A percentile compares a stretch with the other conserved stretches of the same genome.
These are phyloP conservation scores for Hipposideros armiger DNA, from an alignment of 2,113 vertebrate genomes.

Conservation along the genomic window DNA sequence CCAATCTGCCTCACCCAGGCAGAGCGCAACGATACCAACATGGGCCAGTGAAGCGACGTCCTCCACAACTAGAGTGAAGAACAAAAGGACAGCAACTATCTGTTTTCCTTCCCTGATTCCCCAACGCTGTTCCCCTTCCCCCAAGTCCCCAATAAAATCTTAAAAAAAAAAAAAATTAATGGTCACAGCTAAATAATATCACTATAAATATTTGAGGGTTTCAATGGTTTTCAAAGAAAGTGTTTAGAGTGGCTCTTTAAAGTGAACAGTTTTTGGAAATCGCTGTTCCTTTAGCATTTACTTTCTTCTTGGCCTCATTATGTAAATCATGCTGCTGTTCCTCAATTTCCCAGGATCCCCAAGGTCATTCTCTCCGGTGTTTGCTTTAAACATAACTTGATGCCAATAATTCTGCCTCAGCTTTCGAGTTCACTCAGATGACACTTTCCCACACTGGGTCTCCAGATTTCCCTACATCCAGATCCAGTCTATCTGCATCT, in stretches of 20 bases:
- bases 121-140: too few species aligned
- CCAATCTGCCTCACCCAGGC: too few species aligned
- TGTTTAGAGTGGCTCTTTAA: background rate
- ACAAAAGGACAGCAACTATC: too few species aligned
- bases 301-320: constrained; percentile 53
- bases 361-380: constrained; percentile 64
- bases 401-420: constrained; percentile 65
- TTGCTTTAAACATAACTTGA: constrained; percentile 59
- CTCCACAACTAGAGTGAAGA: too few species aligned
- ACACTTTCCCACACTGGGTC: constrained; percentile 69
- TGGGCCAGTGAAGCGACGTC: too few species aligned
- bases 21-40: too few species aligned
- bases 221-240: constrained; percentile 36
- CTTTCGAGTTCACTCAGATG: constrained; percentile 31
- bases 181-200: constrained; percentile 25
- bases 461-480: constrained; percentile 64
- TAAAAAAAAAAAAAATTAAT: background rate
- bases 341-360: constrained; percentile 66
- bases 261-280: constrained; percentile 37
- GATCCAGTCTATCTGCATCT: constrained; percentile 59
- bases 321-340: constrained; percentile 63
- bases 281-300: constrained; percentile 13
- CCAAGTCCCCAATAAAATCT: too few species aligned
- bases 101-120: too few species aligned
- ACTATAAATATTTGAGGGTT: constrained; percentile 39